Base-by-base conservation (phyloP, 2,797 vertebrate species). In the Prunella strophiata region DNA sequence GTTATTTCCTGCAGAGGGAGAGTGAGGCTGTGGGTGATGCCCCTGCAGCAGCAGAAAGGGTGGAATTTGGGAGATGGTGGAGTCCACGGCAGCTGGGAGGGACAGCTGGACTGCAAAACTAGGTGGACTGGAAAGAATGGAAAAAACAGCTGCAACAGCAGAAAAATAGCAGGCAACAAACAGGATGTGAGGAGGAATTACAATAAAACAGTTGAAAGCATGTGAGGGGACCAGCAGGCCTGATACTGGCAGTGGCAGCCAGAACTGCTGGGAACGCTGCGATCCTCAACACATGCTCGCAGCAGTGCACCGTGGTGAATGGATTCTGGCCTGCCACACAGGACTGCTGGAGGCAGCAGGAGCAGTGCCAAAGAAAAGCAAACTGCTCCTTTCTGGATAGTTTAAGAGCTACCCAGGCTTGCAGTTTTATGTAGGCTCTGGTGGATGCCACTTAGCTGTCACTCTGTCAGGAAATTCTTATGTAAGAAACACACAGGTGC, bases 1-100 rank as follows among this genome's bases (percentile, higher is more conserved):
- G 91, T 61, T 94, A 97, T 96, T 96, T 95, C 91, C 94, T 97
- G 92, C 63, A 79, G 42, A 82, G 63, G 62, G 54, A 95, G 59
- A 92, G 36, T 29, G 43, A 84, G 27, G 75, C 76, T 93, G 51
- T 66, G 85, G 79, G 66, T 76, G 87, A 94, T 94, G 82, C 48
- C 91, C 61, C 66, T 79, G 71, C 47, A 79, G 55, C 63, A 71
- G 85, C 32, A 88, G 58, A 70, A 93, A 50, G 61, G 55, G 25
- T 67, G 52, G 55, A 90, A 73, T 79, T 48, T 16, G 59, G 73
- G 63, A 96, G 50, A 79, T 34, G 32, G 38, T 45, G 50, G 22
- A 42, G 57, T 68, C 70, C 52, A 20, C 9, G 52, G 82, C 93
- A 93, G 89, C 89, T 88, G 91, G 89, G 66, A 90, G 36, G 14